Base-by-base conservation (phyloP, 2,888 invertebrate species). In the Conistra vaccinii region DNA sequence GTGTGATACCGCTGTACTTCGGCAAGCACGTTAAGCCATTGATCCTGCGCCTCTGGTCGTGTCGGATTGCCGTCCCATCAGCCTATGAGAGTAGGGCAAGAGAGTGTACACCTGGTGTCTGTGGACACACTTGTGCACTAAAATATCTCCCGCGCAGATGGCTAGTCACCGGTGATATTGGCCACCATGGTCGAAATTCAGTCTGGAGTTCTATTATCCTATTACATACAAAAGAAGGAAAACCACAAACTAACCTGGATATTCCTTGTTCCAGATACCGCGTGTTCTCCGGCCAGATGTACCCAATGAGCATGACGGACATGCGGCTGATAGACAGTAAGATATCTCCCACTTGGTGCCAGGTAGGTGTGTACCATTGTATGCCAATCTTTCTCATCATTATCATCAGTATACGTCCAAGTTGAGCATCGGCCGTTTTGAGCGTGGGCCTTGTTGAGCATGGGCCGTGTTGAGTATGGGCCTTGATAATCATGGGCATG, bases 301-400 rank as follows among this genome's bases (percentile, higher is more conserved):
- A 98, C 89, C 98, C 98, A 1, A 95, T 98, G 90, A 97, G 97
- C 35, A 97, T 98, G 94, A 98, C 98, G 0, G 98, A 98, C 91
- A 98, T 98, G 97, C 94, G 98, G 79, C 95, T 98, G 75, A 97
- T 98, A 81, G 98, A 98, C 91, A 97, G 97, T 88, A 97, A 97
- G 94, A 97, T 98, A 83, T 98, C 98, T 1, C 98, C 98, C 1
- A 97, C 97, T 29, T 98, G 98, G 98, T 98, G 98, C 90, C 98
- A 98, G 97, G 98, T 98, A 93, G 91, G 93, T 92, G 84, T 82
- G 86, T 87, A 87, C 77, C 77, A 23, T 67, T 66, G 39, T 32
- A 51, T 73, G 20, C 39, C 32, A 62, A 60, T n/a, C 29, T 60
- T 76, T 69, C 42, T 55, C 51, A 48, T 48, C 1, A 45, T 23